phyloP scores from a whole-genome alignment of 2,888 invertebrate species.

The Chloromyia formosa region DNA sequence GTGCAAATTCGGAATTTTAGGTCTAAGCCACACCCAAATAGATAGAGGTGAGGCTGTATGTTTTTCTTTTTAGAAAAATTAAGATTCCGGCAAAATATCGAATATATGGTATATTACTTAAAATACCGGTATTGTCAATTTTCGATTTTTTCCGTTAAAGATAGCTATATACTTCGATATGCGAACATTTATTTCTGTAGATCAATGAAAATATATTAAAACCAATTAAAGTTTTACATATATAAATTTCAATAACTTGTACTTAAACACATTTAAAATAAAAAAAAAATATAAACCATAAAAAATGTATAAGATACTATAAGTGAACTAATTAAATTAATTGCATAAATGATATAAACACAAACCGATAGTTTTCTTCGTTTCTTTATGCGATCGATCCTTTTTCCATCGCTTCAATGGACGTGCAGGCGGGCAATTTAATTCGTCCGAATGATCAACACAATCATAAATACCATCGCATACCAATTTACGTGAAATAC shows the following conservation, averaged over 20 bases:
- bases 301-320: constrained; percentile 7
- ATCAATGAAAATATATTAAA: background rate
- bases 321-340: constrained; percentile 24
- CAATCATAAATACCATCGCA: constrained; percentile 70
- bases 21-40: too few species aligned
- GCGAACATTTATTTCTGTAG: background rate
- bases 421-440: constrained; percentile 63
- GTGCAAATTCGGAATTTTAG: too few species aligned
- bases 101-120: too few species aligned
- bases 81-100: too few species aligned
- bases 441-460: constrained; percentile 72
- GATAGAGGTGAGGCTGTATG: too few species aligned
- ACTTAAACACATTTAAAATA: background rate
- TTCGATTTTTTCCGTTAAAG: too few species aligned
- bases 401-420: constrained; percentile 61
- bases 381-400: constrained; percentile 50
- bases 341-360: constrained; percentile 56
- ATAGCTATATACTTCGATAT: too few species aligned
- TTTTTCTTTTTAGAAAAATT: too few species aligned
- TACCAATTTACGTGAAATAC: constrained; percentile 59
- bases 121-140: too few species aligned
- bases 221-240: background rate
- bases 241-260: background rate
- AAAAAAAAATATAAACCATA: constrained; percentile 2
- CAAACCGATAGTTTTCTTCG: constrained; percentile 57